Conservation (phyloP, 2,113 vertebrate genomes). For the Nothobranchius kuhntae region DNA sequence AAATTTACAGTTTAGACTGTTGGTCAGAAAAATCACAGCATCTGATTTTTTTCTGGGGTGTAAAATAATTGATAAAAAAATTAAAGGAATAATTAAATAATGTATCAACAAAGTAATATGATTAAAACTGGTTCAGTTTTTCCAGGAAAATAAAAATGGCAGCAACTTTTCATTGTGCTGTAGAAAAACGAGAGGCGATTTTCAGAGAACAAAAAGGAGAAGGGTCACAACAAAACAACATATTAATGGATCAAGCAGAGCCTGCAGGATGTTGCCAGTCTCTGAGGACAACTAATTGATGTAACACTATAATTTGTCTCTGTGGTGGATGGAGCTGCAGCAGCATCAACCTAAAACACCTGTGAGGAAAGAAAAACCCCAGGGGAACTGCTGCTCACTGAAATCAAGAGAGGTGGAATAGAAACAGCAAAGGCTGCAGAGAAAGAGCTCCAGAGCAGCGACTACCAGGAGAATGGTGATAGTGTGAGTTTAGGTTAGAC, state of each 20-base stretch:
- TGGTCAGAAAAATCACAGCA: too few species aligned
- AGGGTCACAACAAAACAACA: slow-evolving; percentile 36
- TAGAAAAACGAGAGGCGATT: not conserved
- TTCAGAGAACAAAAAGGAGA: not conserved
- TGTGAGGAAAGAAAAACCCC: slow-evolving; percentile 28
- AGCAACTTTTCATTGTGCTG: too few species aligned
- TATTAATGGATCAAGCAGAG: slow-evolving; percentile 23
- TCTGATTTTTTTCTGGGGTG: too few species aligned
- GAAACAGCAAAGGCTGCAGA: too few species aligned
- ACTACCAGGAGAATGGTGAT: not conserved
- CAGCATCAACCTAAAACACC: slow-evolving; percentile 10
- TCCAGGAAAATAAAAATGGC: too few species aligned
- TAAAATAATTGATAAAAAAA: too few species aligned
- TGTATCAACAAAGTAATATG: too few species aligned
- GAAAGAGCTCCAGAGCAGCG: too few species aligned
- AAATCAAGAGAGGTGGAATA: slow-evolving; percentile 15
- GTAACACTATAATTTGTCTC: slow-evolving; percentile 29
- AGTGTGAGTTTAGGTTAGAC: slow-evolving; percentile 23
- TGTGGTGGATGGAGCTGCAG: slow-evolving; percentile 22
- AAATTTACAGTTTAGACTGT: too few species aligned
- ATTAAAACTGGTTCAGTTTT: too few species aligned
- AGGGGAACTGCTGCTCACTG: slow-evolving; percentile 8
- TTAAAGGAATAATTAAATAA: too few species aligned
- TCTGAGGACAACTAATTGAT: slow-evolving; percentile 50
- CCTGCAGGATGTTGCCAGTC: slow-evolving; percentile 22